Percentiles rank a stretch among this genome's conserved stretches.
Conservation (phyloP, 1,140 invertebrate genomes). For the Contarinia nasturtii region DNA sequence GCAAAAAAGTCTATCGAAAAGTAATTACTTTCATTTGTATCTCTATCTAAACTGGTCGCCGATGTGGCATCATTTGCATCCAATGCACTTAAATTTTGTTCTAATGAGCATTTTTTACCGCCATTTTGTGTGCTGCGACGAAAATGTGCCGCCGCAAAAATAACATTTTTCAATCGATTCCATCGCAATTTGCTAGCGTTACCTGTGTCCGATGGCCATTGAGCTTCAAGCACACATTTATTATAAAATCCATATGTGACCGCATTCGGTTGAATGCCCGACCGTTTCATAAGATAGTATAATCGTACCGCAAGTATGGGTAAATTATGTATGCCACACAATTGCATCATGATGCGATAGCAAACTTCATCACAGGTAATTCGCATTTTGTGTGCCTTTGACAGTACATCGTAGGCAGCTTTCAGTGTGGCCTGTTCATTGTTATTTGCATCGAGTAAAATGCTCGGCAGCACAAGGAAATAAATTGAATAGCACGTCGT, state of each 20-base stretch:
- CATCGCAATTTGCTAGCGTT: conserved; percentile 67
- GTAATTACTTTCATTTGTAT: conserved; percentile 5
- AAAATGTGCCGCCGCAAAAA: conserved; percentile 76
- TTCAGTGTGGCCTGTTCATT: conserved; percentile 61
- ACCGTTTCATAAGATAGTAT: conserved; percentile 87
- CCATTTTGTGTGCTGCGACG: conserved; percentile 37
- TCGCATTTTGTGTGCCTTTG: conserved; percentile 60
- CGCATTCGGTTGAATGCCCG: conserved; percentile 87
- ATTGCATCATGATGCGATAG: conserved; percentile 95
- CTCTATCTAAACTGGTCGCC: conserved; percentile 26
- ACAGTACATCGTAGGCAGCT: conserved; percentile 70
- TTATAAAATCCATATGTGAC: conserved; percentile 84
- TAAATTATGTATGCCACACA: conserved; percentile 86
- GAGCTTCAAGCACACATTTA: conserved; percentile 72
- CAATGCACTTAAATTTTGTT: conserved; percentile 24
- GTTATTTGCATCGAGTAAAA: conserved; percentile 33
- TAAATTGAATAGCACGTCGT: conserved; percentile 88
- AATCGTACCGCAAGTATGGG: conserved; percentile 90
- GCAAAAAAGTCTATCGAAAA: conserved; percentile 29
- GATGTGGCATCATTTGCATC: conserved; percentile 29
- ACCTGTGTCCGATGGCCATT: conserved; percentile 77
- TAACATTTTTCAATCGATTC: conserved; percentile 85
- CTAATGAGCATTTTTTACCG: conserved; percentile 28
- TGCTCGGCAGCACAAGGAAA: conserved; percentile 85
- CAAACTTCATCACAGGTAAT: conserved; percentile 90